A percentile compares a stretch with the other conserved stretches of the same genome.
These are phyloP conservation scores for Chelonus insularis DNA, from an alignment of 1,140 invertebrate species.

Conservation along the genomic window DNA sequence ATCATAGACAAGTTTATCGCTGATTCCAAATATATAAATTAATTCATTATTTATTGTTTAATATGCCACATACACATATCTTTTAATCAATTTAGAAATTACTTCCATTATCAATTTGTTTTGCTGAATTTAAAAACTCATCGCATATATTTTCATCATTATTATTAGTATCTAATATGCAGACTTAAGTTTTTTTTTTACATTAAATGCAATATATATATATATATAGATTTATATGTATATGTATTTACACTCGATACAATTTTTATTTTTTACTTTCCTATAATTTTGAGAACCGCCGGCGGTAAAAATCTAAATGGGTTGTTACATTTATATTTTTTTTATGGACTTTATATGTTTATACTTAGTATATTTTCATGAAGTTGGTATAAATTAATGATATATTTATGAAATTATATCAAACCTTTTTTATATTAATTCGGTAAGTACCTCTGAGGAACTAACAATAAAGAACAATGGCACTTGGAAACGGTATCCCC, in stretches of 20 bases:
- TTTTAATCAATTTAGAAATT: neutral
- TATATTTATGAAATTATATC: neutral
- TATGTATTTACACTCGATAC: neutral
- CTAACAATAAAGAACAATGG: slow-evolving; percentile 18
- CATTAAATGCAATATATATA: too few relatives aligned
- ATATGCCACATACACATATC: neutral
- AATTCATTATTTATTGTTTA: neutral
- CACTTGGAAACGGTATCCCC: slow-evolving; percentile 5
- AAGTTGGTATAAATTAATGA: too few relatives aligned
- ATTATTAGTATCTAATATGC: neutral
- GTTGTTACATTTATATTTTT: too few relatives aligned
- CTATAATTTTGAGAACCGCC: neutral
- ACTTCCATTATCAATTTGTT: neutral
- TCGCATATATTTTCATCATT: neutral
- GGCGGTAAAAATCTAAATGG: neutral
- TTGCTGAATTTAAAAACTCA: neutral
- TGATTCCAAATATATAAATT: neutral
- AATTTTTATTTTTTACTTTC: neutral
- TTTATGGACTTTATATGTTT: too few relatives aligned
- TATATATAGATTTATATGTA: too few relatives aligned
- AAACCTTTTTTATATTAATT: slow-evolving; percentile 11
- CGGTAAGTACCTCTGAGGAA: slow-evolving; percentile 4
- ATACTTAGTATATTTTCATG: too few relatives aligned
- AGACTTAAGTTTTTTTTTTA: neutral
- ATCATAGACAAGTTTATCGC: slow-evolving; percentile 10